phyloP scores from a whole-genome alignment of 2,888 invertebrate species.

The Callimorpha dominula region DNA sequence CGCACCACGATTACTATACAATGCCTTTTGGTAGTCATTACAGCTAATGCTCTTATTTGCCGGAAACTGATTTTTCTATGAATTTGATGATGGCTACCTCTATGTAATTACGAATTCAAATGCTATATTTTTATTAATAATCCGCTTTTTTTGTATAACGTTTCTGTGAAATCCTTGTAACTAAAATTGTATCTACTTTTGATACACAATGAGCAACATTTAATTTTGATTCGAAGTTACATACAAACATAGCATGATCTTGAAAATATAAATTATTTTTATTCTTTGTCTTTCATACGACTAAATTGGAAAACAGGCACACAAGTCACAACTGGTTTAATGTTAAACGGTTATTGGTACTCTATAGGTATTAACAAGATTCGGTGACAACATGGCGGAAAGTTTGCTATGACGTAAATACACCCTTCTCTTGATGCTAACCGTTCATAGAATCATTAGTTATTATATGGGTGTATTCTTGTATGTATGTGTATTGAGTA shows the following conservation, averaged over 20 bases:
- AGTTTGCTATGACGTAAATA: too few species aligned
- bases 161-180: background rate
- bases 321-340: too few species aligned
- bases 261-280: background rate
- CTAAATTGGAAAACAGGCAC: background rate
- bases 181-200: background rate
- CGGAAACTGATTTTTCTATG: constrained; percentile 57
- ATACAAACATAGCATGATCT: background rate
- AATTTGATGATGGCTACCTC: constrained; percentile 29
- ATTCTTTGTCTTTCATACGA: background rate
- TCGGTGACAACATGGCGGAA: too few species aligned
- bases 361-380: too few species aligned
- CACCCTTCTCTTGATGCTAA: too few species aligned
- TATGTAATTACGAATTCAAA: constrained; percentile 29
- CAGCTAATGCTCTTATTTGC: constrained; percentile 54
- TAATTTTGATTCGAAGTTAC: background rate
- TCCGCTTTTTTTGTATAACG: background rate
- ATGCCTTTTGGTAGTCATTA: constrained; percentile 49
- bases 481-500: too few species aligned
- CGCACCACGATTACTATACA: constrained; percentile 58
- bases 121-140: constrained; percentile 25
- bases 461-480: too few species aligned
- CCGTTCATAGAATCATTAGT: too few species aligned
- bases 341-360: too few species aligned
- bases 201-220: background rate